Evolutionary conservation across 2,888 invertebrate species (phyloP), one percentile per base, ranked within the genome.

Genomic region (Parasteatoda lunata): DNA sequence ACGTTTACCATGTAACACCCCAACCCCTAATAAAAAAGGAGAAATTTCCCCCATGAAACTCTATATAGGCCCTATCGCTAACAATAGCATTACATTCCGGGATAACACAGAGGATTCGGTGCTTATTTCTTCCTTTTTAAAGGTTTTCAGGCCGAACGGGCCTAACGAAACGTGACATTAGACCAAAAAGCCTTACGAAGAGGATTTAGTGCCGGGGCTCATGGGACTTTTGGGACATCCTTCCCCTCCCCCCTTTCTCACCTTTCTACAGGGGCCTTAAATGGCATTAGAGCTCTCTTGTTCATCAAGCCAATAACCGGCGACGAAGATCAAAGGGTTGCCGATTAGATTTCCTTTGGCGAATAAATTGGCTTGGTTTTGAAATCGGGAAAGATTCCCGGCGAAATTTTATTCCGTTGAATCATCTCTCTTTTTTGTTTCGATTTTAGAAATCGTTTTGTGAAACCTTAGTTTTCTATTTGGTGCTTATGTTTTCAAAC

Each of bases 271-370:
- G 80, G 30, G 85, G 85, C 72, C 71, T 79, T 66, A 86, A 86
- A 86, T 86, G 80, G 85, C 77, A 86, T 86, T 86, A 86, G 80
- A 77, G 52, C 77, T 80, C 85, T 81, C 85, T 81, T 86, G 85
- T 81, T 86, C 85, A 86, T 86, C 85, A 86, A 86, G 85, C 85
- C 85, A 86, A 86, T 86, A 86, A 81, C 85, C 47, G 65, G 51
- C 79, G 85, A 80, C 80, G 71, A 79, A 85, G 80, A 85, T 76
- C 45, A 9, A n/a, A 48, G 65, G 80, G 80, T 80, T 80, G 70
- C 80, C 70, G 54, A 45, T 76, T 72, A 77, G 80, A 77, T 80
- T 80, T 71, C 76, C n/a, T 13, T 77, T 80, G 85, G 85, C 85
- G 85, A 75, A 1, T 1, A 30, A 15, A 59, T 73, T 75, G 72